Conservation (phyloP, 2,888 invertebrate genomes). For the Pterobdella sp. region DNA sequence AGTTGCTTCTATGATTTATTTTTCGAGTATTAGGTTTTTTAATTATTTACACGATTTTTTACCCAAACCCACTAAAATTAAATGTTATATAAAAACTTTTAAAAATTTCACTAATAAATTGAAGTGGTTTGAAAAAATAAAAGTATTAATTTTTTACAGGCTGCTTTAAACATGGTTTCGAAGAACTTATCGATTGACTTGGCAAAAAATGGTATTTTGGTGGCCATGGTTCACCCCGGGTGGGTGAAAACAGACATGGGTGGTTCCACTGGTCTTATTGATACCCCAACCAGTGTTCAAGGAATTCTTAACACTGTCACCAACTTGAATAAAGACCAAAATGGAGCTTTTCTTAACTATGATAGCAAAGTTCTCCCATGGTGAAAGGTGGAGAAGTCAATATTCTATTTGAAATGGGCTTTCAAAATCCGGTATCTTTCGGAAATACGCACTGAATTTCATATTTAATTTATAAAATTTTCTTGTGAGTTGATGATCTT, state of each 20-base stretch:
- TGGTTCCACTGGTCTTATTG: slow-evolving; percentile 68
- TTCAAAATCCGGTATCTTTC: no score
- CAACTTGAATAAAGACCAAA: slow-evolving; percentile 18
- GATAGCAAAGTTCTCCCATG: slow-evolving; percentile 22
- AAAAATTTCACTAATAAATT: no score
- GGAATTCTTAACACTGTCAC: slow-evolving; percentile 63
- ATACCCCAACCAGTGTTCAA: slow-evolving; percentile 62
- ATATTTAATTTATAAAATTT: no score
- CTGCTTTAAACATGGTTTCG: slow-evolving; percentile 76
- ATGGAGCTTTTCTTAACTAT: slow-evolving; percentile 26
- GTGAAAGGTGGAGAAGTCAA: no score
- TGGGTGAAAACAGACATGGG: slow-evolving; percentile 89
- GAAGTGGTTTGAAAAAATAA: neutral
- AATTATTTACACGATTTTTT: no score
- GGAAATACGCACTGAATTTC: no score
- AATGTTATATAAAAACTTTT: no score
- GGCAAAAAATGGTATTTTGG: slow-evolving; percentile 66
- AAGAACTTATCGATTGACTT: slow-evolving; percentile 75
- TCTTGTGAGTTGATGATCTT: no score
- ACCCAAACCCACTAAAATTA: no score
- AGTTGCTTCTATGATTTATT: no score
- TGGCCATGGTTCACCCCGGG: slow-evolving; percentile 72
- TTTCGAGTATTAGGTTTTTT: no score
- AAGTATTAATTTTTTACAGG: slow-evolving; percentile 52
- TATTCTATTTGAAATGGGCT: no score